Evolutionary conservation across 2,113 vertebrate species (phyloP).

Genomic region (Meriones unguiculatus): DNA sequence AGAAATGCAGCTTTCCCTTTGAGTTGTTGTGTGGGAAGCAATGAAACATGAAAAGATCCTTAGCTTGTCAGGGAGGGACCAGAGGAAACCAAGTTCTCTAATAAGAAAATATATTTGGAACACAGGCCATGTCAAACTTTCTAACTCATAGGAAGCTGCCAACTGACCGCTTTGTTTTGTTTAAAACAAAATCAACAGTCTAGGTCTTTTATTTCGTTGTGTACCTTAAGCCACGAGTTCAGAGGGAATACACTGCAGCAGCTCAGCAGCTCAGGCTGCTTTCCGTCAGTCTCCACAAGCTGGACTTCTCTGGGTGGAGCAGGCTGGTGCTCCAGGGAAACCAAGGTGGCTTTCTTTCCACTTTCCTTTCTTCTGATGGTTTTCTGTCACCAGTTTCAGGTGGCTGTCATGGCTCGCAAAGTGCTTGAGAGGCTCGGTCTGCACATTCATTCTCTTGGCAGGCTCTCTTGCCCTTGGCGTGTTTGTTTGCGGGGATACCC

Average conservation of each 20-base stretch:
- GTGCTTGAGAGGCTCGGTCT: background rate
- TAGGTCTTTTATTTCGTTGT: background rate
- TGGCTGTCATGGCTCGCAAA: background rate
- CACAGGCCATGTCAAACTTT: background rate
- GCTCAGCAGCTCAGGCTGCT: no score
- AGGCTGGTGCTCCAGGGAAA: background rate
- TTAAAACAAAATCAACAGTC: background rate
- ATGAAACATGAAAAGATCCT: background rate
- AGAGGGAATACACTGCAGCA: background rate
- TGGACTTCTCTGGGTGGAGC: background rate
- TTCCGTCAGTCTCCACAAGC: background rate
- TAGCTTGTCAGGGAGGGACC: background rate
- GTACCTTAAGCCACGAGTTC: background rate
- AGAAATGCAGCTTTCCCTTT: background rate
- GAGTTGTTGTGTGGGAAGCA: background rate
- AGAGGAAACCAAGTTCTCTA: background rate
- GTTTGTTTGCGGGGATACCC: background rate
- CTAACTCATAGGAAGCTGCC: background rate
- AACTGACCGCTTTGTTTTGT: background rate
- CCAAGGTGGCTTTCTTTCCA: background rate
- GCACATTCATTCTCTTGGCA: background rate
- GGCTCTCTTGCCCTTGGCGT: background rate
- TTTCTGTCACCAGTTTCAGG: background rate
- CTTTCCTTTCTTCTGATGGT: background rate
- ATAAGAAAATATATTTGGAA: background rate